phyloP scores from a whole-genome alignment of 2,888 invertebrate genomes.

The Tetragonisca angustula region DNA sequence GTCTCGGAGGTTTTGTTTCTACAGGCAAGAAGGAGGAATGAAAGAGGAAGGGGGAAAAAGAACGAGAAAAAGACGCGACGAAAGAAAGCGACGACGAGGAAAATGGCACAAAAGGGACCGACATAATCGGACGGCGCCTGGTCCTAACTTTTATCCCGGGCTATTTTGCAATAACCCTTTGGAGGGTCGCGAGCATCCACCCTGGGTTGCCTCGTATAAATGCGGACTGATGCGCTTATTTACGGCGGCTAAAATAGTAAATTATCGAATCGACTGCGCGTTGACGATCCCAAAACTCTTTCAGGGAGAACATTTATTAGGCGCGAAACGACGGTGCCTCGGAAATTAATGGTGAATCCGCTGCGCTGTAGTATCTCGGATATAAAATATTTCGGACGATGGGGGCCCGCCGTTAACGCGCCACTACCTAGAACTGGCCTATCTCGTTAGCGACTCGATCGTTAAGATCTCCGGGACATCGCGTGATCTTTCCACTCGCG shows the following conservation, averaged over 20 bases:
- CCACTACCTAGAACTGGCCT: conserved; percentile 74
- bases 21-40: not conserved
- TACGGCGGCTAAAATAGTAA: conserved; percentile 66
- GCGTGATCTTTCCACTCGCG: conserved; percentile 64
- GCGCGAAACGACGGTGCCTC: conserved; percentile 69
- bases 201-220: conserved; percentile 51
- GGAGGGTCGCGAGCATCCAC: conserved; percentile 3
- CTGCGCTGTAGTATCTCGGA: conserved; percentile 51
- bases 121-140: conserved; percentile 29
- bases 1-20: conserved; percentile 16
- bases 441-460: conserved; percentile 74
- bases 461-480: conserved; percentile 73
- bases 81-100: not conserved
- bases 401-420: conserved; percentile 70
- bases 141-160: conserved; percentile 30
- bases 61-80: not conserved
- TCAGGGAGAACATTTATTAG: conserved; percentile 67
- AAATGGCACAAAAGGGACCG: conserved; percentile 36
- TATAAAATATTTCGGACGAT: conserved; percentile 73
- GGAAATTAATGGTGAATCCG: conserved; percentile 72
- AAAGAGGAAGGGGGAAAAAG: not conserved
- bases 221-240: conserved; percentile 59
- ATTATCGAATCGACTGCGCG: conserved; percentile 67
- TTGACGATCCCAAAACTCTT: conserved; percentile 57
- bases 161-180: conserved; percentile 45